Evolutionary conservation across 2,113 vertebrate species (phyloP), one percentile per base, ranked within the genome.

Genomic region (Eulacestoma nigropectus): DNA sequence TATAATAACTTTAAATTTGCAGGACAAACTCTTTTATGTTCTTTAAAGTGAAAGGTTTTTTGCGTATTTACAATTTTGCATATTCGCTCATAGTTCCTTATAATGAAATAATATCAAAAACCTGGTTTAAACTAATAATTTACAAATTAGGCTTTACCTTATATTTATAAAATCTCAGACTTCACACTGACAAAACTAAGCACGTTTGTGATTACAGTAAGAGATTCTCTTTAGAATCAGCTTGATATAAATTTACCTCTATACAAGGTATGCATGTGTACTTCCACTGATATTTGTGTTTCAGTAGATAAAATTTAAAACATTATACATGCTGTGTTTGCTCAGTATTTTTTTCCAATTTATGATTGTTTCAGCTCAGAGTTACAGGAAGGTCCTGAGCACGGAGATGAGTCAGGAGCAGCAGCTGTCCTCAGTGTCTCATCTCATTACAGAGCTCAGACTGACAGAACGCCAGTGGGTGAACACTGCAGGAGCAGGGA

Each of bases 371-470:
- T 68, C 74, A 85, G 60, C 47, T 63, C 8, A 68, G 83, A 76
- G n/a, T 33, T 49, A 29, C 56, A 63, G 79, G 53, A 55, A 72
- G 70, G 59, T 30, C 5, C 69, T 5, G 35, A 37, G 79, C 69
- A 14, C 29, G 0, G 0, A 30, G 80, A 60, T 39, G 89, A 89
- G 94, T 79, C 93, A 88, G 85, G 90, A 95, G 72, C 52, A 93
- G 92, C 94, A 92, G 95, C 90, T 94, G 94, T 50, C 87, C 93
- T 39, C 53, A 5, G 67, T 13, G 87, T 46, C 95, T 57, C 63
- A 2, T 56, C 82, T 78, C 79, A 33, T 78, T 13, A 25, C 4
- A 1, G 83, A 53, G 90, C 93, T 87, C 84, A 16, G 68, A 19
- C 79, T 63, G 86, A 91, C 90, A 69, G 78, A 94, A 22, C 2